Conservation (phyloP, 2,888 invertebrate species). For the Drosophila emarginata region DNA sequence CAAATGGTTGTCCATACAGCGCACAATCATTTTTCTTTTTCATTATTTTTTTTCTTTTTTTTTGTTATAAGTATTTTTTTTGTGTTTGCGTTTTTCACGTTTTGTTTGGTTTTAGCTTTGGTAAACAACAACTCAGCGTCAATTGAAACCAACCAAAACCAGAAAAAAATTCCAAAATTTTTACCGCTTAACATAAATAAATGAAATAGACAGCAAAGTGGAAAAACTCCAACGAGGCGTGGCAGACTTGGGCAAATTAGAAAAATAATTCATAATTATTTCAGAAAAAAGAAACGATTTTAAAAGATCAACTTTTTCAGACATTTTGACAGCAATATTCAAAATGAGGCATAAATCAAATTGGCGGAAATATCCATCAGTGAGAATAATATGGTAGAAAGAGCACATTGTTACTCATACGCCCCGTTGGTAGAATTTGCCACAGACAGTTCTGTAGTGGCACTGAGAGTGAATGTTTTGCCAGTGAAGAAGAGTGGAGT, state of each 20-base stretch:
- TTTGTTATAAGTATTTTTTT: slow-evolving; percentile 9
- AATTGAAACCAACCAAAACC: slow-evolving; percentile 50
- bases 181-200: slow-evolving; percentile 49
- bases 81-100: slow-evolving; percentile 1
- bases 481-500: neutral
- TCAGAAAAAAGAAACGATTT: slow-evolving; percentile 12
- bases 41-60: neutral
- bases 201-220: slow-evolving; percentile 22
- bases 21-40: slow-evolving; percentile 33
- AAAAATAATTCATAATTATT: slow-evolving; percentile 31
- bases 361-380: slow-evolving; percentile 54
- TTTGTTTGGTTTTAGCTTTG: slow-evolving; percentile 20
- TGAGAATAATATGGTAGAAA: slow-evolving; percentile 2
- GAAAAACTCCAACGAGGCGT: slow-evolving; percentile 41
- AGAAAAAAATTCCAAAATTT: slow-evolving; percentile 17
- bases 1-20: slow-evolving; percentile 28
- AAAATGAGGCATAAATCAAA: slow-evolving; percentile 44
- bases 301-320: slow-evolving; percentile 5
- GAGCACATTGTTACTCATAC: slow-evolving; percentile 15
- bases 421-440: slow-evolving; percentile 12
- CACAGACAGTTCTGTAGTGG: neutral
- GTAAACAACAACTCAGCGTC: slow-evolving; percentile 37
- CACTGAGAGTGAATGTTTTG: neutral
- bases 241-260: slow-evolving; percentile 15
- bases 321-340: slow-evolving; percentile 38